Conservation (phyloP, 2,113 vertebrate genomes). For the Cavia porcellus region DNA sequence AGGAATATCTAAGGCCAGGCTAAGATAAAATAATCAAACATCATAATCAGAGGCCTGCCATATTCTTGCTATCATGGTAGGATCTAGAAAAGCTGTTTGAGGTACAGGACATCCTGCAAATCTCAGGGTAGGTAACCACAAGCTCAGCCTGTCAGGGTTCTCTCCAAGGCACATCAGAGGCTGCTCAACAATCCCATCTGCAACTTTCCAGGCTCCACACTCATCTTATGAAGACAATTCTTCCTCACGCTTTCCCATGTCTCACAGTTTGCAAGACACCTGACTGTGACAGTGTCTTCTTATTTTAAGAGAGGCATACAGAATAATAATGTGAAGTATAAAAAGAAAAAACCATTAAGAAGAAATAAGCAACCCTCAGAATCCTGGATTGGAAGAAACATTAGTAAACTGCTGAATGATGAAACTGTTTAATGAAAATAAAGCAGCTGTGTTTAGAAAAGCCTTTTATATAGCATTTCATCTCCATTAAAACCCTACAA, state of each 20-base stretch:
- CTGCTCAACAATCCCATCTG: not conserved
- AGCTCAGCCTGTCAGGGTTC: not conserved
- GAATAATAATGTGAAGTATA: slow-evolving; percentile 22
- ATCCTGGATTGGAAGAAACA: slow-evolving; percentile 17
- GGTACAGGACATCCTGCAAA: not conserved
- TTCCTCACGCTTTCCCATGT: not conserved
- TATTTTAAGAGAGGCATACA: slow-evolving; percentile 16
- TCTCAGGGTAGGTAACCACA: not conserved
- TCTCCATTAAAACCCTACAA: not conserved
- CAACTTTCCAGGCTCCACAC: not conserved
- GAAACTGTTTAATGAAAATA: slow-evolving; percentile 20
- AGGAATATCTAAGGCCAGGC: not conserved
- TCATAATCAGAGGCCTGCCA: not conserved
- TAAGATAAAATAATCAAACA: not conserved
- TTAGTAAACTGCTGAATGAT: not conserved
- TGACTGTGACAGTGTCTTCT: not conserved
- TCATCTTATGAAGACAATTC: not conserved
- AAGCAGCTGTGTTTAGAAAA: not conserved
- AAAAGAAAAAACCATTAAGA: slow-evolving; percentile 22
- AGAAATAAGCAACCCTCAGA: slow-evolving; percentile 42
- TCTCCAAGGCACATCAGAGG: not conserved
- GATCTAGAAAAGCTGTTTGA: not conserved
- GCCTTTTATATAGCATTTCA: not conserved
- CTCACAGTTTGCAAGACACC: not conserved
- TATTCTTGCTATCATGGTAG: not conserved